A percentile compares a stretch with the other conserved stretches of the same genome.
Evolutionary conservation across 2,797 vertebrate species (phyloP).

Genomic region (Leucoraja ocellata): DNA sequence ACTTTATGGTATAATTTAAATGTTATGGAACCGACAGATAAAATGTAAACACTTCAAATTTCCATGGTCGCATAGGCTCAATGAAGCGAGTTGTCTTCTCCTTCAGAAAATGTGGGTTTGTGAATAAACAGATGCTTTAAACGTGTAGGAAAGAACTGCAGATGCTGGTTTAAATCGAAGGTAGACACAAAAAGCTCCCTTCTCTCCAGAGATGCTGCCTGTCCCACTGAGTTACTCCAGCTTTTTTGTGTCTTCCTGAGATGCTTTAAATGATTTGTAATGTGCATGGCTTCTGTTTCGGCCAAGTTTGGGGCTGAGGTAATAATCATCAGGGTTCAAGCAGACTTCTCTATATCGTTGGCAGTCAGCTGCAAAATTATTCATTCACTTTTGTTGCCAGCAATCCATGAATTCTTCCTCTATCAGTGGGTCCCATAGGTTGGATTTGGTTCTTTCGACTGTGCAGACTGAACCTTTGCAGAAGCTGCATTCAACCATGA

Average conservation of each 20-base stretch:
- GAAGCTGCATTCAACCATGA: constrained; percentile 30
- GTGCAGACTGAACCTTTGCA: constrained; percentile 40
- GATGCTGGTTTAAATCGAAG: too few species aligned
- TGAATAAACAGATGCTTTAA: background rate
- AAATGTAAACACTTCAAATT: background rate
- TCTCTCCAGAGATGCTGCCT: too few species aligned
- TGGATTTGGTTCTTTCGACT: constrained; percentile 38
- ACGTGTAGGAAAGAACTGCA: too few species aligned
- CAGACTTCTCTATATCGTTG: background rate
- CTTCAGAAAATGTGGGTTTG: background rate
- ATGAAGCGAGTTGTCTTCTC: background rate
- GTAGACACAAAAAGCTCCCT: too few species aligned
- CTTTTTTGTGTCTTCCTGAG: background rate
- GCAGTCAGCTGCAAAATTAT: constrained; percentile 35
- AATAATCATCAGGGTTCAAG: background rate
- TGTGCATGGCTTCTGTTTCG: background rate
- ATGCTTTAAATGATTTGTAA: background rate
- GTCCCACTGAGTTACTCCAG: too few species aligned
- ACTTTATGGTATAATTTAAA: background rate
- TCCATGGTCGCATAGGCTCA: background rate
- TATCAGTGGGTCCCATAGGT: constrained; percentile 42
- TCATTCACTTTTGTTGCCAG: constrained; percentile 38
- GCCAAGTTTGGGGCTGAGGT: background rate
- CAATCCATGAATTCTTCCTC: constrained; percentile 40
- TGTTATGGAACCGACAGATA: background rate